Percentiles rank a stretch among this genome's conserved stretches.
phyloP scores from a whole-genome alignment of 2,888 invertebrate genomes.

The Netelia inedita region DNA sequence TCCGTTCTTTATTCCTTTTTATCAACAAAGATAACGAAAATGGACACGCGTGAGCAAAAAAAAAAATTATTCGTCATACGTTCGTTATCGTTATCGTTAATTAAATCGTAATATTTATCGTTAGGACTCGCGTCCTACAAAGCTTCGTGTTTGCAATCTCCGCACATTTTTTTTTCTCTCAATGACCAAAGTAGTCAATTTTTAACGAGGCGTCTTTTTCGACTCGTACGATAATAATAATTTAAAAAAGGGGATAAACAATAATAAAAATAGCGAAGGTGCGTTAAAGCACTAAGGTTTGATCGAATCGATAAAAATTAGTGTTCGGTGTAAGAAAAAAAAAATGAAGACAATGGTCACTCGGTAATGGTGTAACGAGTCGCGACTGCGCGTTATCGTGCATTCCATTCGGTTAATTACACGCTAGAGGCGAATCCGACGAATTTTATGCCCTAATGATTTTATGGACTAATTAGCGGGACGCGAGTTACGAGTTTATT shows the following conservation, averaged over 20 bases:
- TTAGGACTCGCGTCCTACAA: too few relatives aligned
- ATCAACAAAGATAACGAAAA: conserved; percentile 20
- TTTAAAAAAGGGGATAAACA: neutral
- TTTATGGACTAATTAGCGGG: neutral
- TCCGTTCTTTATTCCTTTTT: neutral
- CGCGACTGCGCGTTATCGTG: too few relatives aligned
- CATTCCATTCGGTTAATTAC: too few relatives aligned
- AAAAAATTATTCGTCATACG: conserved; percentile 2
- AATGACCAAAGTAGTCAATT: neutral
- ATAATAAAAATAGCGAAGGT: neutral
- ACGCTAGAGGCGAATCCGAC: neutral
- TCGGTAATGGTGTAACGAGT: neutral
- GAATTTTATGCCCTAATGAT: neutral
- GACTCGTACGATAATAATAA: neutral
- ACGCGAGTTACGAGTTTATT: neutral
- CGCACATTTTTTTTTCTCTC: too few relatives aligned
- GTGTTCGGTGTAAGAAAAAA: neutral
- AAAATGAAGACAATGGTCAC: neutral
- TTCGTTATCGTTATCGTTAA: neutral
- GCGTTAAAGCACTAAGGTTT: neutral
- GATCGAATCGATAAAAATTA: neutral
- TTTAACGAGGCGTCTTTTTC: neutral
- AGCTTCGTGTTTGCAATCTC: too few relatives aligned
- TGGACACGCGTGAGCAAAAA: neutral
- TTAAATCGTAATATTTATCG: neutral